Conservation (phyloP, 1,140 invertebrate genomes). For the Phortica variegata region DNA sequence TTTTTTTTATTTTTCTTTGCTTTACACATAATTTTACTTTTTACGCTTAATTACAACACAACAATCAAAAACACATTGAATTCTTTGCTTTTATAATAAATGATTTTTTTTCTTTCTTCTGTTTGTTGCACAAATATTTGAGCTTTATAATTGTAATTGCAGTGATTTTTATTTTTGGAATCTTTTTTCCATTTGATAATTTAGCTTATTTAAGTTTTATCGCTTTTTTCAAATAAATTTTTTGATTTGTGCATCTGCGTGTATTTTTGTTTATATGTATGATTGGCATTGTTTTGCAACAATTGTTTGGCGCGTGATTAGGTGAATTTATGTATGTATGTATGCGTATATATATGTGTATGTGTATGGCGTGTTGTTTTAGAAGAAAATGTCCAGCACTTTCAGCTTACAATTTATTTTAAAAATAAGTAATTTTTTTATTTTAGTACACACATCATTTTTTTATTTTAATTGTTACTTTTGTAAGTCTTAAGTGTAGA, state of each 20-base stretch:
- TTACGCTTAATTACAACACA: conserved; percentile 55
- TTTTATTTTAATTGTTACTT: conserved; percentile 42
- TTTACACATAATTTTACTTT: conserved; percentile 52
- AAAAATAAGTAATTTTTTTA: conserved; percentile 24
- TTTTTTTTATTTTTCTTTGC: conserved; percentile 27
- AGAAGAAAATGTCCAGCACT: conserved; percentile 56
- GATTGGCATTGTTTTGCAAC: too few relatives aligned
- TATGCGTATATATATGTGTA: conserved; percentile 18
- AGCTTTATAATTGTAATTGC: conserved; percentile 12
- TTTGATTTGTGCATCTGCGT: conserved; percentile 19
- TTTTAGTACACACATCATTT: conserved; percentile 8
- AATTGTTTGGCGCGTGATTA: conserved; percentile 12
- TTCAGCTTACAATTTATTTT: conserved; percentile 38
- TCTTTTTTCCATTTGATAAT: background rate
- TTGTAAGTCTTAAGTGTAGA: conserved; percentile 54
- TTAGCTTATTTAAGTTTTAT: conserved; percentile 19
- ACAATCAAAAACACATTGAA: conserved; percentile 52
- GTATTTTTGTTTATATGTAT: conserved; percentile 16
- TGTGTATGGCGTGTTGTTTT: conserved; percentile 20
- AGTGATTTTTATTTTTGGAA: conserved; percentile 5
- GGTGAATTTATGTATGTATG: conserved; percentile 21
- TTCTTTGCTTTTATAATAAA: conserved; percentile 30
- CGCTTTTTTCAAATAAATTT: conserved; percentile 24
- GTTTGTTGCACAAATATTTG: background rate
- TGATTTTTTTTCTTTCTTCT: conserved; percentile 17